Base-by-base conservation (phyloP, 1,140 invertebrate genomes). In the Odontomachus brunneus region DNA sequence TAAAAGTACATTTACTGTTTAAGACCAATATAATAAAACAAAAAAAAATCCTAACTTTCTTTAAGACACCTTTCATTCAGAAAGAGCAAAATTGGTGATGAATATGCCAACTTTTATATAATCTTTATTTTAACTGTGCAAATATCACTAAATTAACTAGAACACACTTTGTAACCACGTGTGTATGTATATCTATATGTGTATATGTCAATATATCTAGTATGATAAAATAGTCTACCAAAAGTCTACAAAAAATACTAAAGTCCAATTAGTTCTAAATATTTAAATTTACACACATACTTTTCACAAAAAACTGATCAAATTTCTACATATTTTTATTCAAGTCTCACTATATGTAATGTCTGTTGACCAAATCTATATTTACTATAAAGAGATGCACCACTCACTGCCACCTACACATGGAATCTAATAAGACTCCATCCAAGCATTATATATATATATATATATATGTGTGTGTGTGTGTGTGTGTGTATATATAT, bases 331-430 rank as follows among this genome's bases (percentile, higher is more conserved):
- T 11, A 49, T 17, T 12, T 14, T 5, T 29, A 24, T 29, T 69
- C 22, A 12, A 55, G 17, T 19, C 59, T 44, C 51, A 84, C 9
- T 69, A n/a, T 38, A 67, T 62, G 14, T 19, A 55, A 48, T 80
- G 12, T 71, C 38, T 87, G 12, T 82, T 82, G 24, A 69, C 62
- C 26, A 87, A 78, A 78, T 88, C 75, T 87, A 82, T 78, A 87
- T 88, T 88, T 88, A 87, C n/a, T 84, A 65, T 72, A 38, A 84
- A 62, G 9, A 66, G 51, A 22, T 76, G 5, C 29, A 73, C 11
- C 51, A 82, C 33, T 72, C 85, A 84, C 69, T 87, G 29, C 24
- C 53, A 88, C 26, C 71, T 87, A 82, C 38, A 88, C 38, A 74
- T 55, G 17, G 48, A 60, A 67, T 71, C 33, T 65, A 67, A 74